Percentiles rank a stretch among this genome's conserved stretches.
These are phyloP conservation scores for Caenorhabditis brenneri DNA, from an alignment of 1,140 invertebrate species.

Conservation along the genomic window DNA sequence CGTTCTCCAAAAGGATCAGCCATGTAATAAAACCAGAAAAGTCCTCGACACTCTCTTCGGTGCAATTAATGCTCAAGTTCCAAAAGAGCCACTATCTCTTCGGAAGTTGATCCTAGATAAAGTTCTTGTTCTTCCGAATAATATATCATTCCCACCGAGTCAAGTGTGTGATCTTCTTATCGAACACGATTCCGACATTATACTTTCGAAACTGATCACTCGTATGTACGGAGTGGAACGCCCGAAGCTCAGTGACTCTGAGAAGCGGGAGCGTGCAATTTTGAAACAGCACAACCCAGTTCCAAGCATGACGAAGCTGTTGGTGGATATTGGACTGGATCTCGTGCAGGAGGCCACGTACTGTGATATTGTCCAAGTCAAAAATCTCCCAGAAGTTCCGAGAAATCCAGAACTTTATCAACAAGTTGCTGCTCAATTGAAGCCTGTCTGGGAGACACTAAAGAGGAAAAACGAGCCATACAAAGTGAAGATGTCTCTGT, in stretches of 20 bases:
- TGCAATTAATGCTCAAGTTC: conserved; percentile 69
- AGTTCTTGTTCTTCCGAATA: conserved; percentile 69
- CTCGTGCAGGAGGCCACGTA: conserved; percentile 70
- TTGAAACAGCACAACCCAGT: conserved; percentile 61
- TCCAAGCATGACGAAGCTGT: conserved; percentile 67
- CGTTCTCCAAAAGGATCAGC: not conserved
- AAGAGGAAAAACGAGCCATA: conserved; percentile 67
- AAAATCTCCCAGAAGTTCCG: conserved; percentile 68
- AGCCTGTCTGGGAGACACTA: conserved; percentile 68
- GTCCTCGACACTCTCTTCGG: conserved; percentile 65
- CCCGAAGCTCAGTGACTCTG: conserved; percentile 62
- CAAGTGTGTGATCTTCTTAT: conserved; percentile 70
- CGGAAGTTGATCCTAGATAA: conserved; percentile 69
- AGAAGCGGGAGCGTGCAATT: conserved; percentile 59
- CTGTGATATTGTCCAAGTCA: conserved; percentile 69
- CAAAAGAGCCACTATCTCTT: conserved; percentile 67
- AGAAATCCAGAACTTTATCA: conserved; percentile 71
- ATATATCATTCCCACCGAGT: conserved; percentile 68
- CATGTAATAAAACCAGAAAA: conserved; percentile 55
- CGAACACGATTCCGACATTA: conserved; percentile 63
- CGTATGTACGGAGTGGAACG: conserved; percentile 66
- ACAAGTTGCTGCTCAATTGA: conserved; percentile 68
- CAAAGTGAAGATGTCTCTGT: conserved; percentile 59
- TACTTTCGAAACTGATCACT: conserved; percentile 57
- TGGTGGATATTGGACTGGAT: conserved; percentile 69